Evolutionary conservation across 2,113 vertebrate genomes (phyloP).

Genomic region (Rhipidura dahli): DNA sequence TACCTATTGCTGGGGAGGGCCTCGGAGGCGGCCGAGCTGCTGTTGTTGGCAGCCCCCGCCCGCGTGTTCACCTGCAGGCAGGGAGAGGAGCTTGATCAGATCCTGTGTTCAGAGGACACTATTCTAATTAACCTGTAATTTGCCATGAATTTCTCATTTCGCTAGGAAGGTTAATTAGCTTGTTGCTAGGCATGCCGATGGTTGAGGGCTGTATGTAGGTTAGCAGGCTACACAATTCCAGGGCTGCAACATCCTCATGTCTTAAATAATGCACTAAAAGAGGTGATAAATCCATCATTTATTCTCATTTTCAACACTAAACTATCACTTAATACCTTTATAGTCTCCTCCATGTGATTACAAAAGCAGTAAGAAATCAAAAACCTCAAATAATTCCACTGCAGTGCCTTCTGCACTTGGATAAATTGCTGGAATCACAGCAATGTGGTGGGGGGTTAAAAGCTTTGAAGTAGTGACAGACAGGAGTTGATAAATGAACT

Average conservation of each 20-base stretch:
- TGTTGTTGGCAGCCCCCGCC: slow-evolving; percentile 83
- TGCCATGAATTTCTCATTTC: slow-evolving; percentile 75
- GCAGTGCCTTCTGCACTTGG: background rate
- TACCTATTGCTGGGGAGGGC: slow-evolving; percentile 93
- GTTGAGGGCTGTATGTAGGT: slow-evolving; percentile 66
- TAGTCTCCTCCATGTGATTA: background rate
- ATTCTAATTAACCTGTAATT: slow-evolving; percentile 83
- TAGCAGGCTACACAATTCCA: slow-evolving; percentile 25
- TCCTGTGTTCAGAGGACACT: slow-evolving; percentile 66
- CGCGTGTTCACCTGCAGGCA: slow-evolving; percentile 92
- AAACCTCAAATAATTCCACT: background rate
- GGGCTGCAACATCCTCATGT: background rate
- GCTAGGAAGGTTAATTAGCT: slow-evolving; percentile 78
- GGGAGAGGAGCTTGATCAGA: slow-evolving; percentile 67
- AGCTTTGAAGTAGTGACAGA: background rate
- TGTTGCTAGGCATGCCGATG: slow-evolving; percentile 54
- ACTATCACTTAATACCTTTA: background rate
- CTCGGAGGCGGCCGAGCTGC: slow-evolving; percentile 77
- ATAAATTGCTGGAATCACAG: background rate
- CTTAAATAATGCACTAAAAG: background rate
- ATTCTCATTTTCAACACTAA: background rate
- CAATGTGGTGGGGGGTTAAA: background rate
- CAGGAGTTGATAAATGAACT: background rate
- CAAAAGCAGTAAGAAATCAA: background rate
- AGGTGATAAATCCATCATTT: background rate